Evolutionary conservation across 2,113 vertebrate species (phyloP), one percentile per base, ranked within the genome.

Genomic region (Indicator maculatus): DNA sequence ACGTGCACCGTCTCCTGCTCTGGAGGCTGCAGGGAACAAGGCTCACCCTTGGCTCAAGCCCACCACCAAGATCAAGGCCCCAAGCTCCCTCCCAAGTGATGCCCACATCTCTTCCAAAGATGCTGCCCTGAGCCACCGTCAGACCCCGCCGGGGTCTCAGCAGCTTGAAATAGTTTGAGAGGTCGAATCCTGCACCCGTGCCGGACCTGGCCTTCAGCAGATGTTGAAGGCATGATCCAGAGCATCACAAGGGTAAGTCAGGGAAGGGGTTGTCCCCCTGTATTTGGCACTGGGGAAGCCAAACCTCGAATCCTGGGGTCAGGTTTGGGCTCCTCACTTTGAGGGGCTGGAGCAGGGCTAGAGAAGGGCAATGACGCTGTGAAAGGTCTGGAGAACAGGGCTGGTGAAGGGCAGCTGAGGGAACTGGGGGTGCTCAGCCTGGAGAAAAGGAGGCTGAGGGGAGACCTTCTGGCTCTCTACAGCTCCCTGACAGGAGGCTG

Each of bases 1-100:
- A 99, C 98, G 27, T 99, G 98, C 16, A 99, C 99, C 0, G 99
- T 99, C 98, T 99, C 99, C 97, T 99, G 99, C 97, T 99, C 99
- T 0, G 98, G 98, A 65, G 99, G 98, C 96, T 98, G 93, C 2
- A 4, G n/a, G 83, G 83, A 4, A 87, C 18, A 92, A 92, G 28
- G 0, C 44, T 23, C 67, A 83, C 24, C 27, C 0, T 1, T 45
- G 77, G 72, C 3, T 16, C 31, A 18, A 44, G 0, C 16, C 9
- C 66, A 78, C 36, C 39, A 1, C 10, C 7, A 60, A 47, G 44
- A 17, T 28, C 31, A 11, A 20, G 16, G 33, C 7, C 14, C 41
- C 17, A 39, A 28, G 27, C 3, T 11, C 16, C n/a, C 15, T 19
- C 16, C 44, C 55, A 11, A 1, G n/a, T 1, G 17, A 39, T 3